phyloP scores from a whole-genome alignment of 2,113 vertebrate genomes.

The Perognathus longimembris region DNA sequence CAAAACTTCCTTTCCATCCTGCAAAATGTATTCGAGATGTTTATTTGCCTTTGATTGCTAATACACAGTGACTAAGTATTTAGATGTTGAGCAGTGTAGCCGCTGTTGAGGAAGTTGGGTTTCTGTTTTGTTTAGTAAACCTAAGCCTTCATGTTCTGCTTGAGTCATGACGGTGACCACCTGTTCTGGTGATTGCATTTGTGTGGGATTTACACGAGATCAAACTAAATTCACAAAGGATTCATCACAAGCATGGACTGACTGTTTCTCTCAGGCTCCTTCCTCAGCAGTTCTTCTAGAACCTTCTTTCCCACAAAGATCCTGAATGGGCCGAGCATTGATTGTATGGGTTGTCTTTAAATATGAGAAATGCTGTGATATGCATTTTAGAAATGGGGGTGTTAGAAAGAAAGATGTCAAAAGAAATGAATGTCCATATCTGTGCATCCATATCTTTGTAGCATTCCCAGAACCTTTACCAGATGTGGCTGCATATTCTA shows the following conservation, averaged over 20 bases:
- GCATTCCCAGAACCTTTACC: background rate
- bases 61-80: background rate
- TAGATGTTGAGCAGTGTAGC: background rate
- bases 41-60: background rate
- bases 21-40: background rate
- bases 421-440: background rate
- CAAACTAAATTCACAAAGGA: background rate
- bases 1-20: background rate
- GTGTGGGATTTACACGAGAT: fast-evolving
- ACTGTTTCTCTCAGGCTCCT: background rate
- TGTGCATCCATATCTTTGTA: background rate
- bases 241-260: background rate
- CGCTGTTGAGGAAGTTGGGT: background rate
- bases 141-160: background rate
- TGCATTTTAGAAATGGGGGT: background rate
- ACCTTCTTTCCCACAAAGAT: background rate
- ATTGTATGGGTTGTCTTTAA: background rate
- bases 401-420: background rate
- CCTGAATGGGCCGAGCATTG: background rate
- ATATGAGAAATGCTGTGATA: background rate
- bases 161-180: background rate
- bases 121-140: background rate
- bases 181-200: background rate
- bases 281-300: background rate
- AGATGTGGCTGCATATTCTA: background rate